A percentile compares a stretch with the other conserved stretches of the same genome.
Conservation (phyloP, 53 echinoderm and acorn worm species). For the Arbacia lixula region DNA sequence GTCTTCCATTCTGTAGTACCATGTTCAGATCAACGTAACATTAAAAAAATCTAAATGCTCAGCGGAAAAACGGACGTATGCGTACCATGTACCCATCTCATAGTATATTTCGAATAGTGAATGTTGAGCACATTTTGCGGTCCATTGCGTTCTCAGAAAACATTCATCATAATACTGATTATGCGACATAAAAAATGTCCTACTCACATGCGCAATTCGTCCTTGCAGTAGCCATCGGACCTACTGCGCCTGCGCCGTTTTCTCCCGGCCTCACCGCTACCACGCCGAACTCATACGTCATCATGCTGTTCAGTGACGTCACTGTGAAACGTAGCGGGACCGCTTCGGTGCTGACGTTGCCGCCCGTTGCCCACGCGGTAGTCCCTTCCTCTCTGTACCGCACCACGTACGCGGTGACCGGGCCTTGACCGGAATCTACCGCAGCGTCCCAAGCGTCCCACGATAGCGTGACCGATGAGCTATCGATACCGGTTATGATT, state of each 20-base stretch:
- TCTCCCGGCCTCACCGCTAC: conserved; percentile 59
- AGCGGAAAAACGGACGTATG: too few species aligned
- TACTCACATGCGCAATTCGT: conserved; percentile 59
- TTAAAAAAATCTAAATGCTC: too few species aligned
- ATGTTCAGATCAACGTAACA: too few species aligned
- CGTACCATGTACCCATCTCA: too few species aligned
- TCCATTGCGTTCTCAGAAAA: too few species aligned
- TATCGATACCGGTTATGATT: neutral
- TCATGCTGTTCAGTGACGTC: conserved; percentile 50
- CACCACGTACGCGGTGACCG: conserved; percentile 63
- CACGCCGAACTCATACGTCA: conserved; percentile 68
- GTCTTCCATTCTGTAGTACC: too few species aligned
- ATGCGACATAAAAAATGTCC: neutral
- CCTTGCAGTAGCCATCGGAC: conserved; percentile 40
- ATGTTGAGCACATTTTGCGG: too few species aligned
- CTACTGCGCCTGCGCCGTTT: conserved; percentile 59
- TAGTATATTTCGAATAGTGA: too few species aligned
- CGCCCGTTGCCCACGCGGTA: neutral
- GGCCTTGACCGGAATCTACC: conserved; percentile 65
- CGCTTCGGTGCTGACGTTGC: conserved; percentile 5
- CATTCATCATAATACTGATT: neutral
- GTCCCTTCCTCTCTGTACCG: conserved; percentile 45
- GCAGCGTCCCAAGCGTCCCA: conserved; percentile 19
- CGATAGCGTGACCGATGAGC: neutral
- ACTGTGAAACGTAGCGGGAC: conserved; percentile 45